Base-by-base conservation (phyloP, 2,888 invertebrate species). In the Dendrolimus houi region DNA sequence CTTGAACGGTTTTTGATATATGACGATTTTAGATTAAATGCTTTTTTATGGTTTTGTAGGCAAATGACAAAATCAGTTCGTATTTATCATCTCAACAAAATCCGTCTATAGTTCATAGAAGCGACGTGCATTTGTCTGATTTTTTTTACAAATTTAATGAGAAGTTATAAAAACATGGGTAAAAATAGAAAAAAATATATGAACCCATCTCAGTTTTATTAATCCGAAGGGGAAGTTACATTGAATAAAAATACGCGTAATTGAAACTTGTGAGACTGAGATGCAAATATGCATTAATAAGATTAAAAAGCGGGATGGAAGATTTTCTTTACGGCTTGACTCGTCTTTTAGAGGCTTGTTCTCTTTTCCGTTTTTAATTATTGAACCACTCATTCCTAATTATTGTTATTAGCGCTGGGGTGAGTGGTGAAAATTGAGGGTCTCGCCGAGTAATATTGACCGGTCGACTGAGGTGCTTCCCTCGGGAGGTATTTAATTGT, bases 341-440 rank as follows among this genome's bases (percentile, higher is more conserved):
- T 65, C 74, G 83, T 81, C 85, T 87, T 87, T 86, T 84, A 78
- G 47, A 79, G 77, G 80, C 83, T 81, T 83, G 81, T 85, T 87
- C 85, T 85, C 87, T 87, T 89, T 84, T 90, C 91, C 91, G 91
- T 91, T 91, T 91, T 91, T 91, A 91, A 91, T 91, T 91, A 91
- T 91, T 87, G 91, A 90, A 91, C 91, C 91, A 91, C 91, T 91
- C 91, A 91, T 91, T 91, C 83, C 91, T 91, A 91, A 91, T 91
- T 91, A 91, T 91, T 91, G 89, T 91, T 91, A 91, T 91, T 91
- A 91, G 91, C 85, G 84, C 75, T 75, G 79, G 87, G 87, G 89
- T 75, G 81, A 87, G 87, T 86, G 89, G 87, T 86, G 89, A 87
- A 89, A 87, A 89, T 89, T 89, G 88, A 88, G 89, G 89, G 89